Conservation (phyloP, 1,140 invertebrate species). For the Trichomalopsis sarcophagae region DNA sequence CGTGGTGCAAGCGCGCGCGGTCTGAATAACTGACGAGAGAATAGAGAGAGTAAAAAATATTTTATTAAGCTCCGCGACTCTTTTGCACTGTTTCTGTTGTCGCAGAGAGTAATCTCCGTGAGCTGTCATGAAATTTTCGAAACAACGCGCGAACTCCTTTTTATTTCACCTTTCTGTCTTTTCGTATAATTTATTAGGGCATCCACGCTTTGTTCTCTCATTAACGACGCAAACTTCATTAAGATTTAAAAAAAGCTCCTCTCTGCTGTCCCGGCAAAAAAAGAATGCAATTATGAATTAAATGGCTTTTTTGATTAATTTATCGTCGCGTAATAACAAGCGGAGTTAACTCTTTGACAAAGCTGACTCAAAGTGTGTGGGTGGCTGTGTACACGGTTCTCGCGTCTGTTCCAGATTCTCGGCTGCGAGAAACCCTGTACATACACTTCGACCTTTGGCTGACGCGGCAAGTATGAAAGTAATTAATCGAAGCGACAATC, state of each 20-base stretch:
- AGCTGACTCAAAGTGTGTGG: not conserved
- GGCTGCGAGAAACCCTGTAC: too few relatives aligned
- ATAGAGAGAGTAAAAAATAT: not conserved
- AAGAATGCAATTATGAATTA: not conserved
- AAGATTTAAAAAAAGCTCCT: too few relatives aligned
- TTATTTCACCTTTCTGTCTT: not conserved
- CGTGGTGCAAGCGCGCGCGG: not conserved
- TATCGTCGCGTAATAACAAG: not conserved
- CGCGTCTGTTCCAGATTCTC: too few relatives aligned
- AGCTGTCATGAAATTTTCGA: not conserved
- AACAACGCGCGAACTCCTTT: too few relatives aligned
- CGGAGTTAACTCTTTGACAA: not conserved
- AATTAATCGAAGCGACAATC: constrained; percentile 34
- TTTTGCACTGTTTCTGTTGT: not conserved
- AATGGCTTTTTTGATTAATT: not conserved
- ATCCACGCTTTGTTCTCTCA: not conserved
- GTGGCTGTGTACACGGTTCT: too few relatives aligned
- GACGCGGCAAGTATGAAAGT: constrained; percentile 4
- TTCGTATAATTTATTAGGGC: not conserved
- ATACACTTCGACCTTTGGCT: too few relatives aligned
- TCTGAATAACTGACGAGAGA: not conserved
- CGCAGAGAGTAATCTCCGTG: not conserved
- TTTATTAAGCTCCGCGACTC: not conserved
- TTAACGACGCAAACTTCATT: not conserved
- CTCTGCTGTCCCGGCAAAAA: not conserved